Evolutionary conservation across 2,113 vertebrate species (phyloP), one percentile per base, ranked within the genome.

Genomic region (Microtus montanus): DNA sequence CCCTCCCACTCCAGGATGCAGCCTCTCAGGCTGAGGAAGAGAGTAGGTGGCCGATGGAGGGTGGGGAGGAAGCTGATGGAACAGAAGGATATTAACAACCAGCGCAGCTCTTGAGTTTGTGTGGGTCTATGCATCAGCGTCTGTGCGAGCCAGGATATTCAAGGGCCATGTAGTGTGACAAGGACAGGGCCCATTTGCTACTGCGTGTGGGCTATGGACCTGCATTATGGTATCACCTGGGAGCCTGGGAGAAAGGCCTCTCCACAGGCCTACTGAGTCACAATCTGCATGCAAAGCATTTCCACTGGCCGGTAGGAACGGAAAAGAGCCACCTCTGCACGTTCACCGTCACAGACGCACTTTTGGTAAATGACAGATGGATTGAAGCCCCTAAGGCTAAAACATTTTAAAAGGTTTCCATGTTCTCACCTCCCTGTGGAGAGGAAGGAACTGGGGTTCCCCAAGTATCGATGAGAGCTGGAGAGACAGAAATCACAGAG

Each of bases 291-390:
- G 71, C 71, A 26, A 74, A 87, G 54, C 8, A 94, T 54, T 73
- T 41, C 64, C 4, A 10, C n/a, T 78, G 73, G 73, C 90, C 1
- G 78, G 47, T 2, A 66, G 79, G 74, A n/a, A 94, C 41, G 7
- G 20, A 38, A 9, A 85, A 66, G n/a, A 75, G 71, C 44, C 74
- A 91, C 33, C 38, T 90, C 52, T 15, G 61, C 80, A 49, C 66
- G 68, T 64, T 87, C 82, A 82, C 52, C 33, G 4, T 38, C 3
- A 0, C 54, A 15, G 49, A 70, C 7, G 73, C 0, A 2, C 24
- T 91, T 90, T 79, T 80, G 73, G 88, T 89, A 83, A 92, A 79
- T 22, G 54, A 78, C 35, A 9, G 66, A 54, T 80, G 83, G 44
- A 73, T 17, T 15, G 61, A 88, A 92, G 82, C 24, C 73, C 15